Evolutionary conservation across 2,888 invertebrate species (phyloP), one percentile per base, ranked within the genome.

Genomic region (Acheta domesticus): DNA sequence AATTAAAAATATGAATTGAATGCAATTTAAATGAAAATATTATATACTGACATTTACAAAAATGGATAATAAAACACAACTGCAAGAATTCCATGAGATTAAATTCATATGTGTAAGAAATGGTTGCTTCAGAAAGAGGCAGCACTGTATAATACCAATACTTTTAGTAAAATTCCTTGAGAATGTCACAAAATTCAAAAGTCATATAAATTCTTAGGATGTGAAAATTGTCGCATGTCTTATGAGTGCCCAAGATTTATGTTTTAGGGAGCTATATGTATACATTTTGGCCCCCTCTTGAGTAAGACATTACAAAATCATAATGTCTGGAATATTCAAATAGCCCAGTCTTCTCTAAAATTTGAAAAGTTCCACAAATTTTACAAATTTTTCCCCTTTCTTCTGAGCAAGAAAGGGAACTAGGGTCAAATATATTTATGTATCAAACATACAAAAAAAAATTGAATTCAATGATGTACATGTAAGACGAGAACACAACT

Each of bases 1-100:
- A 75, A 74, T 74, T n/a, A 74, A 20, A 74, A 74, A 74, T 14
- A 20, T 19, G n/a, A 73, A 73, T 73, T 73, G n/a, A 73, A n/a
- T n/a, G 19, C 5, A 12, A n/a, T 73, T 19, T 73, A n/a, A n/a
- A n/a, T n/a, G 5, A 73, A 73, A 73, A 73, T 73, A n/a, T 73
- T n/a, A 73, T 73, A 1, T 5, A 73, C n/a, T 73, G 73, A 5
- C 16, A 73, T 11, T 36, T 36, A 36, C 3, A 36, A 36, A 36
- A 36, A 36, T 23, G 5, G 5, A 36, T 36, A 36, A 36, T 5
- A 5, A 36, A 36, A 36, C 5, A 36, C 36, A 36, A 36, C 5
- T 36, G 5, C 3, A 36, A 36, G 36, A 36, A 36, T 5, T 36
- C 3, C 36, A 36, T 36, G 5, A 23, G 2, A 23, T 23, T 23